Conservation (phyloP, 2,113 vertebrate species). For the Saguinus midas region DNA sequence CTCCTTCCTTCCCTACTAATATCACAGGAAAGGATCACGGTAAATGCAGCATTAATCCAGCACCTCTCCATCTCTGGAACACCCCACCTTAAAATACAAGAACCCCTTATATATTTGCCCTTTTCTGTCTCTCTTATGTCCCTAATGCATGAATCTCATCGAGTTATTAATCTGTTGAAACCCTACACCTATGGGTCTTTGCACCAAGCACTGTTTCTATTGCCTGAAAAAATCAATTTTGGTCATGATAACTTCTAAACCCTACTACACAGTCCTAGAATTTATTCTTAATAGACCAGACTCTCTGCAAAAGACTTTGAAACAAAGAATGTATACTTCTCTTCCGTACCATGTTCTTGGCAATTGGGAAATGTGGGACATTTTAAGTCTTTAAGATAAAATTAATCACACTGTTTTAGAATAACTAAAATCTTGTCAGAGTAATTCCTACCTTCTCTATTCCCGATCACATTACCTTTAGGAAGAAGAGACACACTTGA, state of each 20-base stretch:
- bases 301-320: neutral
- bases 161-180: neutral
- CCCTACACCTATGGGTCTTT: neutral
- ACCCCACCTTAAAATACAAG: neutral
- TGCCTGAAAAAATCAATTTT: neutral
- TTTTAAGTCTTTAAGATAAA: slow-evolving; percentile 28
- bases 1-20: neutral
- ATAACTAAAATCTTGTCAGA: neutral
- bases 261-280: neutral
- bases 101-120: neutral
- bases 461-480: neutral
- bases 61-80: neutral
- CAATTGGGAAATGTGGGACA: neutral
- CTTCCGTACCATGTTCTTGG: neutral
- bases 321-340: neutral
- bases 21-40: neutral
- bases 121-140: neutral
- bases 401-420: neutral
- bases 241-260: neutral
- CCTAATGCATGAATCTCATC: neutral
- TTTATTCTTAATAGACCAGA: neutral
- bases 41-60: neutral
- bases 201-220: neutral
- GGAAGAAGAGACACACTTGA: neutral
- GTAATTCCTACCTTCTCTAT: neutral